phyloP scores from a whole-genome alignment of 2,113 vertebrate genomes.

The Bubalus kerabau region DNA sequence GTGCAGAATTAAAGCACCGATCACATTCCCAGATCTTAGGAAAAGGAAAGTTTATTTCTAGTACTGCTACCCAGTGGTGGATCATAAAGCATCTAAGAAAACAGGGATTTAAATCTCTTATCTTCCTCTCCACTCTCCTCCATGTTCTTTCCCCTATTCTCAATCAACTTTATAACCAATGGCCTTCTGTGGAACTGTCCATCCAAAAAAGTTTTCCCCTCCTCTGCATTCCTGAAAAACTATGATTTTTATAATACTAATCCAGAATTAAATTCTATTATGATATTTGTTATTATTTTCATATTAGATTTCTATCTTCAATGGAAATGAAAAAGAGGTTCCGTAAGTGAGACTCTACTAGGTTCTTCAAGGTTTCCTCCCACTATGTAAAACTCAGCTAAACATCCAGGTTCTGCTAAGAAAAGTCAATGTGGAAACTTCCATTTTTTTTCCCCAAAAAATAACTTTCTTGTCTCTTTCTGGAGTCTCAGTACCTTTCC shows the following conservation, averaged over 20 bases:
- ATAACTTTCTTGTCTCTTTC: neutral
- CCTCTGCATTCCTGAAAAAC: neutral
- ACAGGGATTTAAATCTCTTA: neutral
- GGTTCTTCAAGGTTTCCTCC: neutral
- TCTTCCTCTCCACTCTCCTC: neutral
- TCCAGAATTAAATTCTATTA: neutral
- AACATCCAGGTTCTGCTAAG: neutral
- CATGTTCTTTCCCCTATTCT: neutral
- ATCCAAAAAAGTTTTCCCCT: neutral
- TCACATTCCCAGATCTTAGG: slow-evolving; percentile 52
- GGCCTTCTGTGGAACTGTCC: neutral
- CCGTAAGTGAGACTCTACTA: neutral
- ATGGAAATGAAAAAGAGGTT: neutral
- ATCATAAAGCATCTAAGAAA: slow-evolving; percentile 33
- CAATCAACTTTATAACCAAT: neutral
- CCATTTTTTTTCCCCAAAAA: neutral
- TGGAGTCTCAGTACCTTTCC: neutral
- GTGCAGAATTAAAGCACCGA: slow-evolving; percentile 50
- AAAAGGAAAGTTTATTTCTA: slow-evolving; percentile 50
- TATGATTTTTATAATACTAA: neutral
- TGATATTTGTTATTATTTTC: neutral
- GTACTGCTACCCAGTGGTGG: slow-evolving; percentile 49
- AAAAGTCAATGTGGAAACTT: neutral
- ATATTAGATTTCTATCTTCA: neutral
- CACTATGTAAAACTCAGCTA: neutral